A percentile compares a stretch with the other conserved stretches of the same genome.
Conservation (phyloP, 2,113 vertebrate species). For the Lethenteron camtschaticum region DNA sequence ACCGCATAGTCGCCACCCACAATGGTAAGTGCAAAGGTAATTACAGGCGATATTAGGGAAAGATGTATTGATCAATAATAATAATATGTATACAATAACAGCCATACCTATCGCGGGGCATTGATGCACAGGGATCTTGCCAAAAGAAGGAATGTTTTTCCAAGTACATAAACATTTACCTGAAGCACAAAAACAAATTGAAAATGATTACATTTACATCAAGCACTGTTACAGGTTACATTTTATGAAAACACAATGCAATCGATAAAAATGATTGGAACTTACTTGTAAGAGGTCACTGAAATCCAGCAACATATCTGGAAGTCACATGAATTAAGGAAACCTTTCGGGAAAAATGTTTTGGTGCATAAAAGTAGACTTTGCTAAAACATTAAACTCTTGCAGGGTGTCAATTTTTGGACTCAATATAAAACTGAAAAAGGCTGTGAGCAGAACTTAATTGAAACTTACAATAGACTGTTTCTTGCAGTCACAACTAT, state of each 20-base stretch:
- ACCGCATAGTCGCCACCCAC: too few relatives aligned
- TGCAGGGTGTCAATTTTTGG: too few relatives aligned
- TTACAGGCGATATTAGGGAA: background rate
- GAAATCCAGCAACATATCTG: conserved; percentile 95
- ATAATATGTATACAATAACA: background rate
- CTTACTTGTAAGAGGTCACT: conserved; percentile 82
- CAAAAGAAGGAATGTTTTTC: conserved; percentile 66
- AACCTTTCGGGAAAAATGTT: background rate
- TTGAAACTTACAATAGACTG: too few relatives aligned
- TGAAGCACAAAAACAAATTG: conserved; percentile 16
- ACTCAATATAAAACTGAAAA: too few relatives aligned
- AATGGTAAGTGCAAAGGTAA: background rate
- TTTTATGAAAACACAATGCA: too few relatives aligned
- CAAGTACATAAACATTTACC: conserved; percentile 87
- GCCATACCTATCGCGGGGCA: conserved; percentile 64
- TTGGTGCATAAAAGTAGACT: too few relatives aligned
- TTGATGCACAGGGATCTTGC: conserved; percentile 89
- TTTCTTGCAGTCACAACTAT: too few relatives aligned
- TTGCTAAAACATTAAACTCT: too few relatives aligned
- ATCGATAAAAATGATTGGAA: conserved; percentile 7
- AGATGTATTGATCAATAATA: background rate
- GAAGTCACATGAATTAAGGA: background rate
- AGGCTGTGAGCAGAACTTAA: too few relatives aligned
- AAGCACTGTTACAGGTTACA: background rate
- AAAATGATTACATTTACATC: background rate